Base-by-base conservation (phyloP, 2,888 invertebrate genomes). In the Yponomeuta malinellus region DNA sequence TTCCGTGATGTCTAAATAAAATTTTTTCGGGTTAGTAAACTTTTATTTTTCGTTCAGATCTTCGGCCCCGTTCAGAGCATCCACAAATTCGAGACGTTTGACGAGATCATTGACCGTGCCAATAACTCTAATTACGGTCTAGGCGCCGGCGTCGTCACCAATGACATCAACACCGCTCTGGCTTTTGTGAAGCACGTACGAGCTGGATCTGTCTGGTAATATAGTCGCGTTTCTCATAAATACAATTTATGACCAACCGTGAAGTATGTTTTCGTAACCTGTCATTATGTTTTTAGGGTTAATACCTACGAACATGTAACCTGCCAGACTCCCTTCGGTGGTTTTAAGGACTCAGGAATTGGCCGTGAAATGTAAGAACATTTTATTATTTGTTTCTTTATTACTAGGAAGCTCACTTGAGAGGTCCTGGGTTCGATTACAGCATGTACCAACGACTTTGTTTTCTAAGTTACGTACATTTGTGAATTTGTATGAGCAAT, bases 41-140 rank as follows among this genome's bases (percentile, higher is more conserved):
- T 33, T 33, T 33, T 2, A 5, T 33, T 33, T 33, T 33, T 33
- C 5, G 33, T 33, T 33, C 76, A 97, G 97, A 98, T 98, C 81
- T 98, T 98, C 84, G 98, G 98, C 0, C 98, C 98, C 0, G 98
- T 98, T 9, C 97, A 97, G 86, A 95, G 95, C 74, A 97, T 98
- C 76, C 93, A 97, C 68, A 97, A 97, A 85, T 98, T 98, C 78
- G 95, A 95, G 65, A 94, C 94, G 2, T 88, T 97, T 74, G 95
- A 96, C 10, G 98, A 98, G 84, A 96, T 96, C 0, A 95, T 98
- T 63, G 95, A 96, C 79, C 93, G 97, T 74, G 97, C 97, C 59
- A 98, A 98, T 84, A 92, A 95, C 79, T 96, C 97, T 10, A 91
- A 92, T 73, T 98, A 97, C 81, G 98, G 98, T 31, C 92, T 98